Evolutionary conservation across 2,888 invertebrate species (phyloP), one percentile per base, ranked within the genome.

Genomic region (Thera britannica): DNA sequence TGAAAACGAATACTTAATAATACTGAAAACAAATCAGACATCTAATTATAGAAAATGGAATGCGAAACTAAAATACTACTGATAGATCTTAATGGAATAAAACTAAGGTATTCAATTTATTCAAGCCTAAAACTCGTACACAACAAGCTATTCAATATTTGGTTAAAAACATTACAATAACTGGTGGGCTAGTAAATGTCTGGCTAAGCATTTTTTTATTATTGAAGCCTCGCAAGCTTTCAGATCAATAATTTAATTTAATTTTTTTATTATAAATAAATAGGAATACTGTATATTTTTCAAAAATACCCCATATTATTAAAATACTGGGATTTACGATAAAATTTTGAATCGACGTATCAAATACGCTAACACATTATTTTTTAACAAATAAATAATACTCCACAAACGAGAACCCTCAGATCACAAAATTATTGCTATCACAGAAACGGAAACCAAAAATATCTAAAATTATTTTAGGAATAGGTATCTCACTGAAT

Each of bases 361-460:
- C 65, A 62, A 41, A 74, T 74, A 72, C 74, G 51, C 62, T 72
- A 34, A 52, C 52, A 34, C 34, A 8, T 49, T 68, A 60, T 9
- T 44, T 9, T 61, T 52, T 36, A 49, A 51, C 11, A 61, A 58
- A 64, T 64, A 67, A 67, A 68, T 55, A 55, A 58, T 38, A 58
- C 23, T 66, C 11, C 9, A 57, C n/a, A 54, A 55, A 52, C 23
- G 56, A 58, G 51, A 71, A 72, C 67, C 46, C 49, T 65, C 56
- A 66, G 70, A 72, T 75, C 73, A 76, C 75, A 71, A 70, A 70
- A 62, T 46, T 65, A 68, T 59, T 69, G 51, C 59, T 75, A 76
- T 74, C 73, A 76, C 75, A 76, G 73, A 71, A 71, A 72, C 59
- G 35, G 57, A 75, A 73, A 66, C 68, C 71, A 73, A 72, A 69